phyloP scores from a whole-genome alignment of 2,113 vertebrate genomes.

The Porphyrio hochstetteri region DNA sequence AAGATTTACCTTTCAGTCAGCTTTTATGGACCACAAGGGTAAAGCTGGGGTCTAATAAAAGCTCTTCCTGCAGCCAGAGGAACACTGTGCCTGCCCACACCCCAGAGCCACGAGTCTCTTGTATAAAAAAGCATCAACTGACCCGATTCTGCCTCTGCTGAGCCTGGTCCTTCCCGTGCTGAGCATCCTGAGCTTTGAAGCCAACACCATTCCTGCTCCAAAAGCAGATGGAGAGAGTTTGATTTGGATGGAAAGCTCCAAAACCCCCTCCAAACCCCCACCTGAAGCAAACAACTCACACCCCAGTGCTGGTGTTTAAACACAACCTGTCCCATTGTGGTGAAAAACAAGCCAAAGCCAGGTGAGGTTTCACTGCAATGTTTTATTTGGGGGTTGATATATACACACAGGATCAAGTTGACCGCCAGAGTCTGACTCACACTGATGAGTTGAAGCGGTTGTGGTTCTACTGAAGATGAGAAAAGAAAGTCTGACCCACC shows the following conservation, averaged over 20 bases:
- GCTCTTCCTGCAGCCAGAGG: not conserved
- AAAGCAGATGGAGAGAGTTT: not conserved
- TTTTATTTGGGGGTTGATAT: slow-evolving; percentile 83
- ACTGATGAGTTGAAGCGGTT: slow-evolving; percentile 55
- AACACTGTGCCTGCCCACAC: not conserved
- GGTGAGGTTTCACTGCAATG: slow-evolving; percentile 68
- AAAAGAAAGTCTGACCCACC: slow-evolving; percentile 37
- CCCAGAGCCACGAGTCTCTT: not conserved
- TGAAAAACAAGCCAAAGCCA: not conserved
- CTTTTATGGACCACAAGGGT: rapidly evolving
- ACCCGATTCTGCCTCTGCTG: not conserved
- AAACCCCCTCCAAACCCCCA: not conserved
- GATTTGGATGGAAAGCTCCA: not conserved
- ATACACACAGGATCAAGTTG: slow-evolving; percentile 77
- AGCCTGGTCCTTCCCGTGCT: not conserved
- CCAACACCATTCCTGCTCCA: not conserved
- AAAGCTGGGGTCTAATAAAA: not conserved
- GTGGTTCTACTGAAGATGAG: slow-evolving; percentile 50
- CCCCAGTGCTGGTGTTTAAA: too few relatives aligned
- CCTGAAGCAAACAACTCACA: not conserved
- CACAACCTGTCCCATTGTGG: not conserved
- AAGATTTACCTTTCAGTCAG: not conserved
- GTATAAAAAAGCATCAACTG: not conserved
- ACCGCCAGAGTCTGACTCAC: slow-evolving; percentile 39
- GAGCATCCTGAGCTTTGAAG: not conserved